These are phyloP conservation scores for Ammodytes marinus DNA, from an alignment of 2,113 vertebrate genomes.

Conservation along the genomic window DNA sequence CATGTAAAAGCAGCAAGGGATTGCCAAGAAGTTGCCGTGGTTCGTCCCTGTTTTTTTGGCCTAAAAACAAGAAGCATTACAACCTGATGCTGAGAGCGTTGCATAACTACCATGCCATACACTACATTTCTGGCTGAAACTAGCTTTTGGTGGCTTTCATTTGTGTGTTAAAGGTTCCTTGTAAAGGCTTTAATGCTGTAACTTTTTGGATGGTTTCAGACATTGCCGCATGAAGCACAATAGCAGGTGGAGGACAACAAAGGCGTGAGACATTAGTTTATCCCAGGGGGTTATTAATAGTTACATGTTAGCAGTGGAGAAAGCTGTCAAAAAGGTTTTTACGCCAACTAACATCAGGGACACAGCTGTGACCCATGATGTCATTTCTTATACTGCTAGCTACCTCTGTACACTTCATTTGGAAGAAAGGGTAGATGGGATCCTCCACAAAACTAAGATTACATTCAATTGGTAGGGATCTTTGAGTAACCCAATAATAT, in stretches of 20 bases:
- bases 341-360: not conserved
- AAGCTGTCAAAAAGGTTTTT: not conserved
- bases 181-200: slow-evolving; percentile 12
- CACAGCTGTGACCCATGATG: not conserved
- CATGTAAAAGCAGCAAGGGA: slow-evolving; percentile 21
- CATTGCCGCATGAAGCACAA: not conserved
- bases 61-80: slow-evolving; percentile 4
- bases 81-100: not conserved
- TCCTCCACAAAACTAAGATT: not conserved
- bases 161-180: slow-evolving; percentile 5
- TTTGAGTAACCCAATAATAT: not conserved
- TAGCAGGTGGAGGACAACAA: not conserved
- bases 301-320: not conserved
- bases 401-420: not conserved
- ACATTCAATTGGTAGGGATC: not conserved
- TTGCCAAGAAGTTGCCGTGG: not conserved
- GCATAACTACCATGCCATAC: not conserved
- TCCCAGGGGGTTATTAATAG: not conserved
- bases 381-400: not conserved
- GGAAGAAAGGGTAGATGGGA: not conserved
- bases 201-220: not conserved
- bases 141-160: not conserved
- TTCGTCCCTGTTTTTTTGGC: not conserved
- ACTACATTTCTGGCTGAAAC: slow-evolving; percentile 9
- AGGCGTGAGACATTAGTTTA: not conserved